Conservation (phyloP, 2,888 invertebrate species). For the Hydropsyche betteni region DNA sequence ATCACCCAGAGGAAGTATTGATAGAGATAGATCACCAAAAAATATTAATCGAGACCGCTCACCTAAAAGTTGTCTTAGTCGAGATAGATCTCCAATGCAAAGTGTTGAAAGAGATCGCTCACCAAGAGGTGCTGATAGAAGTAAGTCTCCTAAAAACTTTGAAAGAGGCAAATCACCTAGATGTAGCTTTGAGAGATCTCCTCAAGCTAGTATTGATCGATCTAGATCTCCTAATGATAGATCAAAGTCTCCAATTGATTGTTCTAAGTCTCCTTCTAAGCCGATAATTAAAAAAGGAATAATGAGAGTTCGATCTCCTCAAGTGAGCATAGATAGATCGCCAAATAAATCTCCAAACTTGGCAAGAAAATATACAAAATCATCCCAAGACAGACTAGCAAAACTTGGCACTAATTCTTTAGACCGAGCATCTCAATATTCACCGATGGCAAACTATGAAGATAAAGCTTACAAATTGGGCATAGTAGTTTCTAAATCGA, state of each 20-base stretch:
- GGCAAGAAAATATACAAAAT: slow-evolving; percentile 61
- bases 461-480: slow-evolving; percentile 66
- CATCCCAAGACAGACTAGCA: slow-evolving; percentile 62
- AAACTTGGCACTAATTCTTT: slow-evolving; percentile 64
- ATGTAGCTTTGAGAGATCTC: slow-evolving; percentile 55
- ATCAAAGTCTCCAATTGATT: slow-evolving; percentile 62
- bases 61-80: slow-evolving; percentile 57
- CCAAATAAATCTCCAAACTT: slow-evolving; percentile 63
- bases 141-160: slow-evolving; percentile 54
- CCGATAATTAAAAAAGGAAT: slow-evolving; percentile 65
- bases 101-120: slow-evolving; percentile 68
- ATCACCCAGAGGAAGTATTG: slow-evolving; percentile 39
- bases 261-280: slow-evolving; percentile 61
- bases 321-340: slow-evolving; percentile 64
- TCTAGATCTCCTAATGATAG: slow-evolving; percentile 58
- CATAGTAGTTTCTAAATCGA: slow-evolving; percentile 67
- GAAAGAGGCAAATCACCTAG: slow-evolving; percentile 60
- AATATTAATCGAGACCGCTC: slow-evolving; percentile 62
- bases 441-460: slow-evolving; percentile 64
- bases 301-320: slow-evolving; percentile 61
- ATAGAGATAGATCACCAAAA: slow-evolving; percentile 45
- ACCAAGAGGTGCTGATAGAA: slow-evolving; percentile 63
- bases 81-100: slow-evolving; percentile 64
- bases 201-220: slow-evolving; percentile 51
- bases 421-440: slow-evolving; percentile 64